Evolutionary conservation across 2,888 invertebrate genomes (phyloP).

Genomic region (Physocephala rufipes): DNA sequence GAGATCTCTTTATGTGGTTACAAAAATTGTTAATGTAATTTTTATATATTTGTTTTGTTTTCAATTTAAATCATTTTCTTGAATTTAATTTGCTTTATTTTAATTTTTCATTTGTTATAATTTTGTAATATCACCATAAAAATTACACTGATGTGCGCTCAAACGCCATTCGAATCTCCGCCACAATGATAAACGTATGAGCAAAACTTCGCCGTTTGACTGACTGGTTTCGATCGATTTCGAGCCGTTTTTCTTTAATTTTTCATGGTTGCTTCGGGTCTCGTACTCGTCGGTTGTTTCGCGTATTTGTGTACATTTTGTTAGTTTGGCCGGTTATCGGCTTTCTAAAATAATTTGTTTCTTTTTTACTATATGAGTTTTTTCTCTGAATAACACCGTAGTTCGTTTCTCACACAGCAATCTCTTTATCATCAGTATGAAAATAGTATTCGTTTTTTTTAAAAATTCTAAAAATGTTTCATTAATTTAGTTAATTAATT

Average conservation of each 20-base stretch:
- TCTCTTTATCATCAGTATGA: too few relatives aligned
- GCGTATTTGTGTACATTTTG: too few relatives aligned
- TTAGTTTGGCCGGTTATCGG: not conserved
- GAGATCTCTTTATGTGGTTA: not conserved
- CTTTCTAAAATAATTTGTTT: not conserved
- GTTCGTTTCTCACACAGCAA: not conserved
- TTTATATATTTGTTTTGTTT: not conserved
- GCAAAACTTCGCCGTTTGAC: slow-evolving; percentile 43
- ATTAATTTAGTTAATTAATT: too few relatives aligned
- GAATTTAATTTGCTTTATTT: slow-evolving; percentile 3
- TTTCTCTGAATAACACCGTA: not conserved
- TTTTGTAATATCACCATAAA: too few relatives aligned
- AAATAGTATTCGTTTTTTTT: not conserved
- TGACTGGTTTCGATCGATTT: slow-evolving; percentile 59
- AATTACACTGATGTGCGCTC: slow-evolving; percentile 26
- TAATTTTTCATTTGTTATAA: slow-evolving; percentile 36
- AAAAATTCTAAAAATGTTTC: too few relatives aligned
- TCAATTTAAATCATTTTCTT: not conserved
- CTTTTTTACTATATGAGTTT: not conserved
- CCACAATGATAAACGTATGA: slow-evolving; percentile 36
- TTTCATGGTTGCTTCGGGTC: not conserved
- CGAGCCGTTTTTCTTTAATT: slow-evolving; percentile 43
- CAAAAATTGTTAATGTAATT: not conserved
- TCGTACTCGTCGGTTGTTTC: not conserved
- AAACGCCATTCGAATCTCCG: not conserved